Evolutionary conservation across 2,113 vertebrate genomes (phyloP), one percentile per base, ranked within the genome.

Genomic region (Antennarius striatus): DNA sequence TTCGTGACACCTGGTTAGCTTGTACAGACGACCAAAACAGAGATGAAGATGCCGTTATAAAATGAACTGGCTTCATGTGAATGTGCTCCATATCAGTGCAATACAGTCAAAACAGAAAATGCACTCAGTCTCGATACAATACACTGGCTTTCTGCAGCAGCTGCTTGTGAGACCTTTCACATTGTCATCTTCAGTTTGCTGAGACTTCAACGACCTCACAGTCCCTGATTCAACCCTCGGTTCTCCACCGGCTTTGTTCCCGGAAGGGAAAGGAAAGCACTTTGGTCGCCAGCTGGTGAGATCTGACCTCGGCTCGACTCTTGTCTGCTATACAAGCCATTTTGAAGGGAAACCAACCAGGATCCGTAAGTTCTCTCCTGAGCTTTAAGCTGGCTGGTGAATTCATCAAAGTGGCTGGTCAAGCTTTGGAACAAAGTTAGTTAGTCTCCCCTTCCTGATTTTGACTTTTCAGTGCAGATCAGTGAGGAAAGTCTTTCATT

Each of bases 391-490:
- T 48, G 75, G 67, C 67, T 59, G 67, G 59, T 69, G 67, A 29
- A 22, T 22, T 22, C 22, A 22, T 22, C 22, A 22, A 22, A 22
- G 22, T 60, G 59, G 64, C 53, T 28, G 74, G 61, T 81, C 46
- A 8, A 62, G 52, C 29, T 36, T 52, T 48, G 53, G 64, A 29
- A 46, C 53, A 11, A 29, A 36, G n/a, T n/a, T n/a, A 32, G 11
- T 10, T 0, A 8, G 5, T 56, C 46, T 0, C 4, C 28, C 14
- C 56, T 63, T 68, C 79, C 57, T 4, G 1, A 4, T 58, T 52
- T 58, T 56, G 49, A 46, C 5, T 73, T 83, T 71, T 91, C 85
- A 90, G 94, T 95, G 93, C 93, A 95, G 95, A 94, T 83, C 67
- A 57, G 89, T 90, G 70, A 90, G 91, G 92, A 91, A 66, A 65